These are phyloP conservation scores for Argyrosomus japonicus DNA, from an alignment of 2,113 vertebrate species.

Conservation along the genomic window DNA sequence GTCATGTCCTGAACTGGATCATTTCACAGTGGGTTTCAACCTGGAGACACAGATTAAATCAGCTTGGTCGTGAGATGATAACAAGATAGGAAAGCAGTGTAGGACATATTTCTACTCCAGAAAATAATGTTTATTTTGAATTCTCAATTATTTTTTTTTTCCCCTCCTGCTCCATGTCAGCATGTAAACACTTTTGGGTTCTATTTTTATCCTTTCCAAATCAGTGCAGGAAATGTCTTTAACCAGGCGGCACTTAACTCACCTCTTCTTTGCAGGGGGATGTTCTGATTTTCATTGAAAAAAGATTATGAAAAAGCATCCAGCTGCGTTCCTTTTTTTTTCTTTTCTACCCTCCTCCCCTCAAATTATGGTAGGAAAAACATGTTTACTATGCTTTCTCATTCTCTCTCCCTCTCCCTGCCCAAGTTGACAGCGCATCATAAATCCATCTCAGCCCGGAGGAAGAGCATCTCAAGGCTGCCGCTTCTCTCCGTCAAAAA, in stretches of 20 bases:
- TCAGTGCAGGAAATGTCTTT: neutral
- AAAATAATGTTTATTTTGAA: neutral
- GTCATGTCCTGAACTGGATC: neutral
- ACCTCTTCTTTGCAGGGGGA: constrained; percentile 19
- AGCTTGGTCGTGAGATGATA: neutral
- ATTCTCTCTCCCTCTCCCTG: constrained; percentile 52
- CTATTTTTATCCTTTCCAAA: neutral
- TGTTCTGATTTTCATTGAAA: constrained; percentile 50
- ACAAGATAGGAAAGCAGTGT: neutral
- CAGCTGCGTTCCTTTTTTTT: constrained; percentile 29
- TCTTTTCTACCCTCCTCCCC: constrained; percentile 31
- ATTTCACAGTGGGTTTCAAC: neutral
- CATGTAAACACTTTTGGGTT: neutral
- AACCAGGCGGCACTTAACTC: neutral
- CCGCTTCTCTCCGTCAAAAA: constrained; percentile 51
- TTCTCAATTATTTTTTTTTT: too few relatives aligned
- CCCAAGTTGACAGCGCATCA: constrained; percentile 71
- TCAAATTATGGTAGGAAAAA: constrained; percentile 70
- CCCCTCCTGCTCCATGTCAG: neutral
- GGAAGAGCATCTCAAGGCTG: constrained; percentile 74
- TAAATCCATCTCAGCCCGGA: constrained; percentile 78
- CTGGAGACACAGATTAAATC: neutral
- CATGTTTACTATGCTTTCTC: constrained; percentile 73
- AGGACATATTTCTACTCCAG: neutral
- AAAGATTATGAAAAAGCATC: constrained; percentile 56